A percentile compares a stretch with the other conserved stretches of the same genome.
phyloP scores from a whole-genome alignment of 1,140 invertebrate species.

The Brevipalpus yothersi region DNA sequence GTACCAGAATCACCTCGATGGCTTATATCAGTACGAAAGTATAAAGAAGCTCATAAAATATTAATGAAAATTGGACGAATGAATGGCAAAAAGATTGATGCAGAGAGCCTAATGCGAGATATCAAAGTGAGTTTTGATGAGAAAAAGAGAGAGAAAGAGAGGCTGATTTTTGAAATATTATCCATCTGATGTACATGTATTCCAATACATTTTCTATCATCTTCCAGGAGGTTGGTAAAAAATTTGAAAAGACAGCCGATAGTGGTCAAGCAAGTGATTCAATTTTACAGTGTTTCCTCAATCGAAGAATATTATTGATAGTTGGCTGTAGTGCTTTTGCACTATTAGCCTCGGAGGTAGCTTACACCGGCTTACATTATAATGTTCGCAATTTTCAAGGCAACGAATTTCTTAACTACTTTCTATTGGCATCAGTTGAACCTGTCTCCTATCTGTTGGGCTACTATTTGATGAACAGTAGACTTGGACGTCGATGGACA shows the following conservation, averaged over 20 bases:
- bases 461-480: conserved; percentile 13
- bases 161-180: not conserved
- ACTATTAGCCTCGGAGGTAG: conserved; percentile 6
- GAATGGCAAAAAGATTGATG: not conserved
- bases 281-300: not conserved
- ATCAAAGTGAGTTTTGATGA: not conserved
- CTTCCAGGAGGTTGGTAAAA: not conserved
- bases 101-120: not conserved
- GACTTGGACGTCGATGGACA: conserved; percentile 17
- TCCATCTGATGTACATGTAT: not conserved
- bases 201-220: not conserved
- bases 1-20: conserved; percentile 35
- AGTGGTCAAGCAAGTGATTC: not conserved
- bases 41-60: conserved; percentile 22
- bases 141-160: not conserved
- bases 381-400: conserved; percentile 15
- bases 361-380: conserved; percentile 15
- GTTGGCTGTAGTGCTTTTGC: not conserved
- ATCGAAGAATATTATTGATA: not conserved
- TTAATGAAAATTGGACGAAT: conserved; percentile 19
- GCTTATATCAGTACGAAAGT: conserved; percentile 19
- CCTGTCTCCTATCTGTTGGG: conserved; percentile 12
- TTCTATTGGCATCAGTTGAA: conserved; percentile 23
- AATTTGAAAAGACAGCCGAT: not conserved
- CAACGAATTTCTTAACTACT: conserved; percentile 35